phyloP scores from a whole-genome alignment of 1,140 invertebrate species.

The Nymphalis io region DNA sequence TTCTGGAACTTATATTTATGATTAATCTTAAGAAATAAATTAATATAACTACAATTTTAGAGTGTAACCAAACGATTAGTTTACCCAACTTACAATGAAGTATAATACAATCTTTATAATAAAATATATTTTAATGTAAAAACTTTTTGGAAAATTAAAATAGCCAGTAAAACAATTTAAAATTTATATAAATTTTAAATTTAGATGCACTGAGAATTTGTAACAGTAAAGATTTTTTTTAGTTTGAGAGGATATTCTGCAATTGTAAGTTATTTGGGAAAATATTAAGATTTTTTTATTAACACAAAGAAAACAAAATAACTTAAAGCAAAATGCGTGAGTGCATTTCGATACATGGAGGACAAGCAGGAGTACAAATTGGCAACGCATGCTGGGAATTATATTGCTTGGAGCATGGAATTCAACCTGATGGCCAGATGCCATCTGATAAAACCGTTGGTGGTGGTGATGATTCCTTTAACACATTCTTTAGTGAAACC shows the following conservation, averaged over 20 bases:
- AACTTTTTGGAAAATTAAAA: background rate
- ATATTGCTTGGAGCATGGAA: constrained; percentile 95
- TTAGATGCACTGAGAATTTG: background rate
- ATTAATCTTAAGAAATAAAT: too few relatives aligned
- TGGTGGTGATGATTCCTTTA: constrained; percentile 91
- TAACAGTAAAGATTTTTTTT: background rate
- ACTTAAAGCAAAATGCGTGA: constrained; percentile 74
- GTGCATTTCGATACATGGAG: constrained; percentile 87
- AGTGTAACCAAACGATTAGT: too few relatives aligned
- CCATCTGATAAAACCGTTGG: constrained; percentile 84
- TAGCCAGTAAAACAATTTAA: background rate
- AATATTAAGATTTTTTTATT: background rate
- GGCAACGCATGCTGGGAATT: constrained; percentile 93
- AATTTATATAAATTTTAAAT: background rate
- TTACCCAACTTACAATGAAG: too few relatives aligned
- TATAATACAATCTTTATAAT: too few relatives aligned
- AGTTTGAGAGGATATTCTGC: constrained; percentile 7
- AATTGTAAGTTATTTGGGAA: background rate
- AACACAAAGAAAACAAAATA: background rate
- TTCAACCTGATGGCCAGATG: constrained; percentile 89
- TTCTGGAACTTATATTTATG: too few relatives aligned
- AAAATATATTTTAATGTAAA: background rate
- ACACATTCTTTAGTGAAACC: constrained; percentile 95
- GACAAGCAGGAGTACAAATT: constrained; percentile 93
- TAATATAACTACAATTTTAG: too few relatives aligned